Percentiles rank a stretch among this genome's conserved stretches.
These are phyloP conservation scores for Sinocyclocheilus anshuiensis DNA, from an alignment of 2,113 vertebrate genomes.

Conservation along the genomic window DNA sequence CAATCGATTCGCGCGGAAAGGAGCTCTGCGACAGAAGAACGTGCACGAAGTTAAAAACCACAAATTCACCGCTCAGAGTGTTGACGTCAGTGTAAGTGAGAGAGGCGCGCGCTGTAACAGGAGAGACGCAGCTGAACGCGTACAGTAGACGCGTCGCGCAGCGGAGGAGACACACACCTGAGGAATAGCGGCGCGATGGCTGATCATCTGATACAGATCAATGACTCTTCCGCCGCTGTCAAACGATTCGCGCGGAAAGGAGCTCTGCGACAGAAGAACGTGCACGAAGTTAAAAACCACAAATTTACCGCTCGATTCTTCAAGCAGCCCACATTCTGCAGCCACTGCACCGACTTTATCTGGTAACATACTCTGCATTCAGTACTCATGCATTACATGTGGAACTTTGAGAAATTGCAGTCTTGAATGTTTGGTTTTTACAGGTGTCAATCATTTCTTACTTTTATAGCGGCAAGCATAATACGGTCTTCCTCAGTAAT, in stretches of 20 bases:
- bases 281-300: conserved; percentile 87
- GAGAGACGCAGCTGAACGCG: conserved; percentile 9
- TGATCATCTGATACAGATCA: conserved; percentile 82
- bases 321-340: conserved; percentile 75
- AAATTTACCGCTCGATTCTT: conserved; percentile 87
- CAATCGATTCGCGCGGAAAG: conserved; percentile 87
- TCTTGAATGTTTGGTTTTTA: neutral
- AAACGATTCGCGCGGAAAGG: conserved; percentile 88
- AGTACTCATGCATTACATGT: neutral
- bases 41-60: conserved; percentile 88
- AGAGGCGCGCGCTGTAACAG: conserved; percentile 69
- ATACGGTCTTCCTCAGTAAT: no score
- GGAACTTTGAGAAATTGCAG: neutral
- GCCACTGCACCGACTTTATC: conserved; percentile 83
- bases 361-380: conserved; percentile 70
- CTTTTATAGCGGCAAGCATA: no score
- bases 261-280: conserved; percentile 86
- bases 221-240: conserved; percentile 81
- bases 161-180: conserved; percentile 34
- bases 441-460: no score
- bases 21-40: conserved; percentile 87
- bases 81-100: conserved; percentile 74
- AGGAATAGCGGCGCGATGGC: conserved; percentile 77
- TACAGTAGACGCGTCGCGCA: conserved; percentile 19
- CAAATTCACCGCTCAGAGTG: conserved; percentile 78